Evolutionary conservation across 2,888 invertebrate species (phyloP), one percentile per base, ranked within the genome.

Genomic region (Trypoxylon attenuatum): DNA sequence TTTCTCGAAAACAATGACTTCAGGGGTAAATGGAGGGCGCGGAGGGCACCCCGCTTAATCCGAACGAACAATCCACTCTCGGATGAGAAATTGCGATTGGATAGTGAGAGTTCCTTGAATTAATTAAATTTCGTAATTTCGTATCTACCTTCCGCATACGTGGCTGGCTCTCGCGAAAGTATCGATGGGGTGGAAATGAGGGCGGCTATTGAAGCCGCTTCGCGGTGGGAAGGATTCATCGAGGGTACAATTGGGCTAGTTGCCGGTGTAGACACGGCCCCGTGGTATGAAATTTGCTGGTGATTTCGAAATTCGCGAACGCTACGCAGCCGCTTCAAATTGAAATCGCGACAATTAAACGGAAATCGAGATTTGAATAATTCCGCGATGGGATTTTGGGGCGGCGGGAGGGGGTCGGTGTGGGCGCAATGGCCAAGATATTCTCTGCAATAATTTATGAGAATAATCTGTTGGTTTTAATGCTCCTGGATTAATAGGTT

Each of bases 101-200:
- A 80, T 69, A 73, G 74, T 61, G 64, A 71, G 61, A 62, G 69
- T 56, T 83, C 79, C 85, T 85, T 80, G 79, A 81, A 83, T 83
- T 86, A 86, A 86, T 86, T 85, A 84, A 86, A 85, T 85, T 82
- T 81, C 78, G 82, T 84, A 82, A 86, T 84, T 83, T 84, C 85
- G 83, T 86, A 86, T 86, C 86, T 85, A 79, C 81, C 79, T 84
- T 83, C 78, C 76, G 84, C 85, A 86, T 79, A 84, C 83, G 80
- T 80, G 80, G 76, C 75, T 78, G 33, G 33, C n/a, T n/a, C n/a
- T n/a, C n/a, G n/a, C n/a, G n/a, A n/a, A n/a, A n/a, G n/a, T n/a
- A n/a, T n/a, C n/a, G n/a, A n/a, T n/a, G n/a, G n/a, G n/a, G n/a
- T n/a, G 52, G 69, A 61, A 71, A 71, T 61, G 66, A 63, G 64